Evolutionary conservation across 1,140 invertebrate genomes (phyloP), one percentile per base, ranked within the genome.

Genomic region (Goniozus legneri): DNA sequence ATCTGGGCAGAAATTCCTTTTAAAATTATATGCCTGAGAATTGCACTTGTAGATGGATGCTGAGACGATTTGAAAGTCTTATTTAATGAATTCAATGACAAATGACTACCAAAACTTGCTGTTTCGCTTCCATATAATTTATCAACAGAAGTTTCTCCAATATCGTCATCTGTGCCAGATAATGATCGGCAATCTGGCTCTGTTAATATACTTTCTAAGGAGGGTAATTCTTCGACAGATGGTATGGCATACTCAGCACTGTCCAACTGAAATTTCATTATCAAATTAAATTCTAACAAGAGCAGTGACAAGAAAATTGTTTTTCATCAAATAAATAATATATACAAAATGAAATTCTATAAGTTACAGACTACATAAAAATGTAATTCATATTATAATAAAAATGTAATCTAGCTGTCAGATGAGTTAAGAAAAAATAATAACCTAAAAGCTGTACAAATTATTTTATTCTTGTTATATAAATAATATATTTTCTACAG

Each of bases 1-100:
- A 95, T 78, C 73, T 94, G 91, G 16, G 88, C 79, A n/a, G 91
- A 89, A 24, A 94, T 84, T 52, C 87, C 88, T 75, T 91, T 88
- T 10, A 95, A 73, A 35, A 89, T 82, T 19, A 88, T 84, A 70
- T 92, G 90, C 35, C 87, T 82, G 49, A 93, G 73, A 48, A 93
- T 86, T 24, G 86, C 86, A 36, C 85, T 84, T n/a, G 80, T 80
- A 15, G 77, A 75, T 12, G 80, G 67, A 22, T 76, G 54, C 34
- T 77, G 67, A 3, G 73, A 64, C 40, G 71, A 57, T 32, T 70
- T 73, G 13, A 63, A 47, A 54, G 73, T 74, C 64, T 64, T 71
- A 49, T 56, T 76, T 30, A 74, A 50, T 6, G 73, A 76, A 55
- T 72, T 76, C 21, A 75, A 49, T 0, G 73, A 73, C 12, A 75